phyloP scores from a whole-genome alignment of 2,113 vertebrate species.

The Aleadryas rufinucha region DNA sequence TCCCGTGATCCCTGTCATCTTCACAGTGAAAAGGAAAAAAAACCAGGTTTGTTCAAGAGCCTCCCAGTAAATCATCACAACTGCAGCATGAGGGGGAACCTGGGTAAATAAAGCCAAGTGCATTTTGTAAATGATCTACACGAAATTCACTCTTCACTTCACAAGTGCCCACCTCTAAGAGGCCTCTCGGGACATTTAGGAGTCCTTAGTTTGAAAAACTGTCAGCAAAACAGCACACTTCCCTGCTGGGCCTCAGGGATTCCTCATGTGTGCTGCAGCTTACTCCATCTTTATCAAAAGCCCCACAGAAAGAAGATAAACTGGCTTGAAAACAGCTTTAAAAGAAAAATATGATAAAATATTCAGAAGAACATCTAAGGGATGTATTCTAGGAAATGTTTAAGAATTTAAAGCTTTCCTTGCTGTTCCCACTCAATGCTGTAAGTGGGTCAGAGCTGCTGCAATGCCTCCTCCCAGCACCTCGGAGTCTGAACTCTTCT shows the following conservation, averaged over 20 bases:
- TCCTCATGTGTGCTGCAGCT: background rate
- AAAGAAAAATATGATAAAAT: background rate
- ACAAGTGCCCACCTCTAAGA: background rate
- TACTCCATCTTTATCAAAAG: background rate
- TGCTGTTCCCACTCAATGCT: background rate
- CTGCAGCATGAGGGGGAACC: background rate
- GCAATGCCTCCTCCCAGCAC: background rate
- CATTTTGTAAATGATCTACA: background rate
- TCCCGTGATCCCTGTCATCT: accelerated
- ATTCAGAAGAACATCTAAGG: background rate
- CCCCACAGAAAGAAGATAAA: background rate
- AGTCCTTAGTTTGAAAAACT: background rate
- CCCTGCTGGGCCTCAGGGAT: background rate
- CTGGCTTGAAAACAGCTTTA: background rate
- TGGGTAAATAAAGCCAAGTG: background rate
- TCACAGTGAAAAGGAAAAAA: background rate
- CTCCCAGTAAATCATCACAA: background rate
- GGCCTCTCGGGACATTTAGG: background rate
- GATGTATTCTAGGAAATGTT: background rate
- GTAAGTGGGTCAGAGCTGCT: background rate
- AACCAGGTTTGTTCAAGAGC: background rate
- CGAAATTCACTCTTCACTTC: background rate
- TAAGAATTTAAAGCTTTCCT: background rate
- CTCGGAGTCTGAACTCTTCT: background rate
- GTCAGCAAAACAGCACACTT: background rate